Evolutionary conservation across 2,888 invertebrate species (phyloP).

Genomic region (Halictus quadricinctus): DNA sequence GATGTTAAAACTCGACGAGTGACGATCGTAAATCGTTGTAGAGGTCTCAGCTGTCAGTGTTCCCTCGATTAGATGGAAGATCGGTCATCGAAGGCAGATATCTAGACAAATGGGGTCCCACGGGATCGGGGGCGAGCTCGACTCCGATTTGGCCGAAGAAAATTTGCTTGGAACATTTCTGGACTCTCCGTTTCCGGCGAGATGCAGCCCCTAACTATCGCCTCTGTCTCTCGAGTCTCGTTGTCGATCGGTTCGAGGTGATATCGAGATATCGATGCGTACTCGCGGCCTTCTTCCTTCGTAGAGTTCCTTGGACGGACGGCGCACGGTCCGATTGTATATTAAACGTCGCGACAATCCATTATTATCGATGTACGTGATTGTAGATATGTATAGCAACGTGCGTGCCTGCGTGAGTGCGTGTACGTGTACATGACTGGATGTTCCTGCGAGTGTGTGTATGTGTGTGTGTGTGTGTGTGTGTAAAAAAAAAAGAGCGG

Average conservation of each 20-base stretch:
- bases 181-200: background rate
- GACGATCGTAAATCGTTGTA: constrained; percentile 41
- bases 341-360: constrained; percentile 58
- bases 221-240: background rate
- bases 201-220: background rate
- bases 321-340: constrained; percentile 46
- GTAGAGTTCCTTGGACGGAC: constrained; percentile 46
- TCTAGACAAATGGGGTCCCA: background rate
- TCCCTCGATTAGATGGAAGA: background rate
- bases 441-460: too few relatives aligned
- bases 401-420: constrained; percentile 30
- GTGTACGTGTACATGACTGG: too few relatives aligned
- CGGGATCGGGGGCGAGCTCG: background rate
- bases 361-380: constrained; percentile 51
- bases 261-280: background rate
- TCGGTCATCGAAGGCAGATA: background rate
- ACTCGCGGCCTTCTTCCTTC: constrained; percentile 21
- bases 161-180: background rate
- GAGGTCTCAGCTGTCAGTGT: background rate
- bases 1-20: background rate
- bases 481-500: background rate
- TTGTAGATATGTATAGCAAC: constrained; percentile 54
- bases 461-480: background rate
- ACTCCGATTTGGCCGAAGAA: background rate
- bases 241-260: background rate